These are phyloP conservation scores for Prinia subflava DNA, from an alignment of 2,113 vertebrate genomes.

Conservation along the genomic window DNA sequence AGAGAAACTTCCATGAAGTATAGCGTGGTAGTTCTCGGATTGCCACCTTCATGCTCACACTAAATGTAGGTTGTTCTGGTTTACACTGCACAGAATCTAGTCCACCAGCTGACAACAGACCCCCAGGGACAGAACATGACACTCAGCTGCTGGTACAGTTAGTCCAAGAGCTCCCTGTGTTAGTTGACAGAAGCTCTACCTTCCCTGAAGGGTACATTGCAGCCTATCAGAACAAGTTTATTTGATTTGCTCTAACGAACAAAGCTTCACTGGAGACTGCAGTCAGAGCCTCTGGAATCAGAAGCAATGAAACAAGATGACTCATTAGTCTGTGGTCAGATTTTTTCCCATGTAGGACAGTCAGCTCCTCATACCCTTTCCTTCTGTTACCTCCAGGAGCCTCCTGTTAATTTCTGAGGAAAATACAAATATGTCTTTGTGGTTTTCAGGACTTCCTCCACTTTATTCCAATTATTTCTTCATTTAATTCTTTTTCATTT, in stretches of 20 bases:
- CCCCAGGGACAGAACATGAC: not conserved
- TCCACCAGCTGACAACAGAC: not conserved
- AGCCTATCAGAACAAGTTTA: not conserved
- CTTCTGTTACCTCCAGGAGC: not conserved
- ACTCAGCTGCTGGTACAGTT: not conserved
- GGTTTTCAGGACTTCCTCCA: not conserved
- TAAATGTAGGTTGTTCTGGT: not conserved
- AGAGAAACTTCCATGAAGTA: not conserved
- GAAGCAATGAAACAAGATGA: not conserved
- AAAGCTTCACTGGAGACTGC: not conserved
- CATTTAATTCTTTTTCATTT: not conserved
- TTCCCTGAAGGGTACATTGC: not conserved
- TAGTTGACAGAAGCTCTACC: not conserved
- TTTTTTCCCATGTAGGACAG: not conserved
- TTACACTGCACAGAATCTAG: not conserved
- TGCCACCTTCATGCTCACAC: not conserved
- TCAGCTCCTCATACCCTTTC: not conserved
- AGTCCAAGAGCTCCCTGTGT: not conserved
- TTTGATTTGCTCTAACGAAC: not conserved
- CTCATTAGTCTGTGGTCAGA: not conserved
- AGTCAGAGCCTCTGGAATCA: not conserved
- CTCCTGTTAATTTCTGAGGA: not conserved
- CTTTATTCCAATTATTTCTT: not conserved
- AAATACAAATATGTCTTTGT: not conserved
- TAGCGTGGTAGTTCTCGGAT: not conserved